These are phyloP conservation scores for Megathymus violae DNA, from an alignment of 1,140 invertebrate genomes.

Conservation along the genomic window DNA sequence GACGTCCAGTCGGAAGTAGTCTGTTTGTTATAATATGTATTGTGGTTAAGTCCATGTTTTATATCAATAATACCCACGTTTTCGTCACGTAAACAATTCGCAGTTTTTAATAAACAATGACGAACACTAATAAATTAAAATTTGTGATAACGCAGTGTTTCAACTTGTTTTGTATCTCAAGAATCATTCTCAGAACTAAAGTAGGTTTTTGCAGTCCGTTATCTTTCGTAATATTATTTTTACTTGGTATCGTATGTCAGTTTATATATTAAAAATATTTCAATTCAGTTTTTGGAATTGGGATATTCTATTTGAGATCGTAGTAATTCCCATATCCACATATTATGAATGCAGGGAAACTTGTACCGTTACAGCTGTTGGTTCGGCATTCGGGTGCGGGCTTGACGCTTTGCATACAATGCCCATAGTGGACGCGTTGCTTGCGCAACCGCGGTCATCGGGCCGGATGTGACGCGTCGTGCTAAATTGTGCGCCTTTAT, in stretches of 20 bases:
- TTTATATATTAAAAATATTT: too few species aligned
- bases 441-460: conserved; percentile 66
- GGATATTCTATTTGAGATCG: too few species aligned
- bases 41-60: too few species aligned
- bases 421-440: conserved; percentile 61
- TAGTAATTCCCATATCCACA: too few species aligned
- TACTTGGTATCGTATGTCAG: too few species aligned
- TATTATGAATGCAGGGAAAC: conserved; percentile 4
- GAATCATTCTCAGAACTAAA: too few species aligned
- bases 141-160: too few species aligned
- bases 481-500: conserved; percentile 63
- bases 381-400: conserved; percentile 63
- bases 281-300: too few species aligned
- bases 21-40: conserved; percentile 25
- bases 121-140: too few species aligned
- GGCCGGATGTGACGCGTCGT: conserved; percentile 71
- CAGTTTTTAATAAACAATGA: neutral
- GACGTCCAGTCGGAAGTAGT: conserved; percentile 54
- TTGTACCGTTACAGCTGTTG: conserved; percentile 61
- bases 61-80: neutral
- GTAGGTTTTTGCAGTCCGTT: too few species aligned
- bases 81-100: neutral
- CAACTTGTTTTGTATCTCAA: too few species aligned
- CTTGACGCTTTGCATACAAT: conserved; percentile 79
- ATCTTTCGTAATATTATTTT: too few species aligned